Percentiles rank a stretch among this genome's conserved stretches.
Conservation (phyloP, 2,888 invertebrate species). For the Volucella inflata region DNA sequence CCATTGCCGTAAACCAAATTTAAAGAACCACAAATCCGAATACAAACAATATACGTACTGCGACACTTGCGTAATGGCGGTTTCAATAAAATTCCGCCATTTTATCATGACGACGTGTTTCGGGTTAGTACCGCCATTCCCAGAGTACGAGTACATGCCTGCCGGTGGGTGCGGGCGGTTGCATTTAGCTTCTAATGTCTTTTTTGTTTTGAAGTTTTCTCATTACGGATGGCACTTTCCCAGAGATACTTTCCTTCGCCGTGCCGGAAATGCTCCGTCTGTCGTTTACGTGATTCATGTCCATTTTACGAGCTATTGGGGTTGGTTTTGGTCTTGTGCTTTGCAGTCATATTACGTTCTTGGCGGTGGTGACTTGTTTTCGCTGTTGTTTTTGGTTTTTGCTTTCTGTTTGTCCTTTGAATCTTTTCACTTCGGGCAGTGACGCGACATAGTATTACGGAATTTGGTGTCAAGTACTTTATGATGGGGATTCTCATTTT, state of each 20-base stretch:
- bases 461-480: conserved; percentile 56
- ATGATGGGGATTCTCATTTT: conserved; percentile 55
- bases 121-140: conserved; percentile 52
- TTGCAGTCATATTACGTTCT: conserved; percentile 27
- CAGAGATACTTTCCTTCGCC: conserved; percentile 9
- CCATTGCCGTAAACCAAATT: too few species aligned
- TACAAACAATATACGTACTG: too few species aligned
- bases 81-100: conserved; percentile 28
- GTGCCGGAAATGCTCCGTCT: conserved; percentile 26
- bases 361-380: neutral
- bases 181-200: conserved; percentile 19
- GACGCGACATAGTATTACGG: conserved; percentile 5
- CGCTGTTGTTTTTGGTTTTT: conserved; percentile 7
- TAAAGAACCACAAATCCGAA: too few species aligned
- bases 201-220: conserved; percentile 28
- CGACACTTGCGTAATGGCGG: neutral
- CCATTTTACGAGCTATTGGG: conserved; percentile 34
- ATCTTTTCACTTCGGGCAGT: conserved; percentile 7
- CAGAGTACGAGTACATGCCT: conserved; percentile 17
- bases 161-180: neutral
- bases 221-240: conserved; percentile 25
- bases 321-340: conserved; percentile 6
- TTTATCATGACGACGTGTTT: conserved; percentile 38
- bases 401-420: conserved; percentile 4
- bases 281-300: conserved; percentile 50